Evolutionary conservation across 2,113 vertebrate genomes (phyloP).

Genomic region (Mustelus asterias): DNA sequence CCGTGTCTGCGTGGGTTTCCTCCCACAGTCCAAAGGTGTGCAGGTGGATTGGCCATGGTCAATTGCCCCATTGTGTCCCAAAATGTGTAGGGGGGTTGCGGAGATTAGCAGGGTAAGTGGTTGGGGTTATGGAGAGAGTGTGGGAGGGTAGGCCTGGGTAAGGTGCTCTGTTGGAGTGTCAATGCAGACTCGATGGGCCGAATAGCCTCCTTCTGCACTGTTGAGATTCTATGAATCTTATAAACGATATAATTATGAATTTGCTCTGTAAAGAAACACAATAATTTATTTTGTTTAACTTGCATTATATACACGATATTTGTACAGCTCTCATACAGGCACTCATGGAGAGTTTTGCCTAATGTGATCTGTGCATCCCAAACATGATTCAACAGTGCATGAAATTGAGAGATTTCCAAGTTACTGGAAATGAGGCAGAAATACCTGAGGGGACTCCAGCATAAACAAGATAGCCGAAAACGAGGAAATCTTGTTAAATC

Average conservation of each 20-base stretch:
- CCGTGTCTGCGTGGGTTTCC: too few relatives aligned
- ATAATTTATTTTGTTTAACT: neutral
- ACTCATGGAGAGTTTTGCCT: neutral
- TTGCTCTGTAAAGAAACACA: neutral
- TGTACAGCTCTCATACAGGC: neutral
- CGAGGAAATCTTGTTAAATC: neutral
- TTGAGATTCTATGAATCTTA: too few relatives aligned
- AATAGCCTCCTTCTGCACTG: too few relatives aligned
- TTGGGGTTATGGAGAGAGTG: too few relatives aligned
- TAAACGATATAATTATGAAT: neutral
- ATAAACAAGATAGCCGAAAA: neutral
- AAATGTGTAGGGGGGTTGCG: too few relatives aligned
- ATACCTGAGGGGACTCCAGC: neutral
- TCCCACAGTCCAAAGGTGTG: too few relatives aligned
- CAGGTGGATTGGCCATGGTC: too few relatives aligned
- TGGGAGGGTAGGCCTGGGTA: too few relatives aligned
- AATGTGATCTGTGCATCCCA: neutral
- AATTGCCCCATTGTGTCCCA: too few relatives aligned
- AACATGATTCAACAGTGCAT: neutral
- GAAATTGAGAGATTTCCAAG: slow-evolving; percentile 1
- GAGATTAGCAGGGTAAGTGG: too few relatives aligned
- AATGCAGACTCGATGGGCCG: too few relatives aligned
- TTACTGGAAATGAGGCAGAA: neutral
- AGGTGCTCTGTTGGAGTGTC: too few relatives aligned
- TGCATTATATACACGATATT: neutral